Evolutionary conservation across 2,888 invertebrate genomes (phyloP).

Genomic region (Hypselothyrea guttata): DNA sequence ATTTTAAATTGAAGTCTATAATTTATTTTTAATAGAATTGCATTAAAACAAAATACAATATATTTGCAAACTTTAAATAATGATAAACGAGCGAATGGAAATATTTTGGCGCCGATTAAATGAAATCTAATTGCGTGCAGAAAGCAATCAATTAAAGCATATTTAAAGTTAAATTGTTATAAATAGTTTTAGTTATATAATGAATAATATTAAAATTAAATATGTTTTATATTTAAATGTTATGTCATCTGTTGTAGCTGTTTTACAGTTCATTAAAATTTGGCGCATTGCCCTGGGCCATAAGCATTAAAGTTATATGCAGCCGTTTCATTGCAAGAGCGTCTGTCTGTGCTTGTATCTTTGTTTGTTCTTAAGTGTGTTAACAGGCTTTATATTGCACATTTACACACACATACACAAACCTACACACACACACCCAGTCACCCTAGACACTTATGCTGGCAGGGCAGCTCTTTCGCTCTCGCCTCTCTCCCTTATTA

Average conservation of each 20-base stretch:
- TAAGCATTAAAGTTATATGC: conserved; percentile 72
- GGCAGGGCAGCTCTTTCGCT: conserved; percentile 21
- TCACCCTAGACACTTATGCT: conserved; percentile 25
- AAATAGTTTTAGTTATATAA: too few species aligned
- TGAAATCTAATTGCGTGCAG: too few species aligned
- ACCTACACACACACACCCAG: conserved; percentile 13
- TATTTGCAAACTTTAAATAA: too few species aligned
- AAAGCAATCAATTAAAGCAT: too few species aligned
- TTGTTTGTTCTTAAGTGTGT: conserved; percentile 76
- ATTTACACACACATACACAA: conserved; percentile 19
- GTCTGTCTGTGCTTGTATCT: conserved; percentile 54
- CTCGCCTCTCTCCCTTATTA: conserved; percentile 58
- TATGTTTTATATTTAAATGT: too few species aligned
- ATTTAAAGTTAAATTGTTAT: too few species aligned
- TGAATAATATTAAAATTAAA: too few species aligned
- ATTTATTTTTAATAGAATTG: too few species aligned
- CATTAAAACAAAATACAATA: too few species aligned
- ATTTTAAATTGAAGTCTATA: too few species aligned
- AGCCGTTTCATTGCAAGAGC: conserved; percentile 36
- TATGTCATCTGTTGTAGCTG: conserved; percentile 31
- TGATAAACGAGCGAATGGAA: too few species aligned
- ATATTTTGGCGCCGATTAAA: too few species aligned
- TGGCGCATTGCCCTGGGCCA: conserved; percentile 70
- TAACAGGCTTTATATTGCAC: conserved; percentile 73
- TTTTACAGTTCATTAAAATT: conserved; percentile 73